Conservation (phyloP, 2,113 vertebrate species). For the Gobius niger region DNA sequence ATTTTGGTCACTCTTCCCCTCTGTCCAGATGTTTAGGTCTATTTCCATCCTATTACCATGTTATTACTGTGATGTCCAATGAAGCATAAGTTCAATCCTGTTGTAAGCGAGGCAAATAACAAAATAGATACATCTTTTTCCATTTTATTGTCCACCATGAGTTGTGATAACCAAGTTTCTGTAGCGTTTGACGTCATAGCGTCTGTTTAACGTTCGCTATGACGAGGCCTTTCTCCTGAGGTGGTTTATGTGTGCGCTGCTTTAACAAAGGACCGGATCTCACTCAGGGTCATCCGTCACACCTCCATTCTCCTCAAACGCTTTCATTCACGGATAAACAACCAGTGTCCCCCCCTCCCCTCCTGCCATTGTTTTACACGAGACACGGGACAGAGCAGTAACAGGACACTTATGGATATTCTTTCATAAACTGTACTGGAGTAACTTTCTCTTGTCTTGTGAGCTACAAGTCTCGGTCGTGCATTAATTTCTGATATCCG, state of each 20-base stretch:
- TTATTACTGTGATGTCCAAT: too few species aligned
- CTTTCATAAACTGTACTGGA: too few species aligned
- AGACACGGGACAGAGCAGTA: background rate
- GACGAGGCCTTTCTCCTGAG: conserved; percentile 21
- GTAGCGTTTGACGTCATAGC: background rate
- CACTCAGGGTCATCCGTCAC: conserved; percentile 34
- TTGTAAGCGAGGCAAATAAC: too few species aligned
- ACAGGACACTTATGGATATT: too few species aligned
- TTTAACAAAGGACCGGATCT: conserved; percentile 44
- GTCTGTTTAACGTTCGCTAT: conserved; percentile 18
- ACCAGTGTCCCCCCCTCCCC: background rate
- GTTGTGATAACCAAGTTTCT: background rate
- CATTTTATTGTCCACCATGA: background rate
- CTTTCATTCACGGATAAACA: conserved; percentile 4
- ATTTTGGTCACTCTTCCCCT: too few species aligned
- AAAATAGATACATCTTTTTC: too few species aligned
- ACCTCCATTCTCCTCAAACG: conserved; percentile 1
- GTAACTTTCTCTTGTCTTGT: background rate
- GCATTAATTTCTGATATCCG: background rate
- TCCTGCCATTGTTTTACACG: background rate
- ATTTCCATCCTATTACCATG: too few species aligned
- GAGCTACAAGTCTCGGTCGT: background rate
- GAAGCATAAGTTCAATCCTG: too few species aligned
- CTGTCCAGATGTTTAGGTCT: too few species aligned
- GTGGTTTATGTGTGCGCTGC: conserved; percentile 34